A percentile compares a stretch with the other conserved stretches of the same genome.
Conservation (phyloP, 92 coral and sea anemone genomes). For the Muricea muricata region DNA sequence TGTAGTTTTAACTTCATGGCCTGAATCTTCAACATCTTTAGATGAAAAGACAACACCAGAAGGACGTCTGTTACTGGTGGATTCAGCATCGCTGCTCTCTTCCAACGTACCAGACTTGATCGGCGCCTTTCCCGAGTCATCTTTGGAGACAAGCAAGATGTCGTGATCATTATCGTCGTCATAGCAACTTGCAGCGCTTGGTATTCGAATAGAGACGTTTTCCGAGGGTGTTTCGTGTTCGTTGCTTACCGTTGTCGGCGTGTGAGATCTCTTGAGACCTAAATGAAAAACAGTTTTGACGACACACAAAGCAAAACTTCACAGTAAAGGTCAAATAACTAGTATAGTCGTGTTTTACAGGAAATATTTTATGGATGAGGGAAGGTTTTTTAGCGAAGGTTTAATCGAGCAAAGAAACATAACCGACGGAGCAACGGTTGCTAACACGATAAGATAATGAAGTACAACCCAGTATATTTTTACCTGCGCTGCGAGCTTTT, state of each 20-base stretch:
- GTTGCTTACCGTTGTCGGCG: neutral
- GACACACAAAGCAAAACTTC: neutral
- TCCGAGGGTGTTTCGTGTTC: neutral
- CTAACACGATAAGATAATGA: no score
- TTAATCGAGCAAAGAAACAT: no score
- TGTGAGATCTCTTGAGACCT: neutral
- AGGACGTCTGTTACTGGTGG: neutral
- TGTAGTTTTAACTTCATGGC: neutral
- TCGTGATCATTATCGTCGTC: neutral
- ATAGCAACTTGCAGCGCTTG: constrained; percentile 5
- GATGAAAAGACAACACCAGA: no score
- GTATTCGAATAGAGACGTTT: neutral
- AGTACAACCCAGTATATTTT: no score
- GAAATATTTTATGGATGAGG: no score
- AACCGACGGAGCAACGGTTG: no score
- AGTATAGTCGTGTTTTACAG: no score
- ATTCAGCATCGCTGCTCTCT: neutral
- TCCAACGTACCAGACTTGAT: neutral
- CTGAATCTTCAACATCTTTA: neutral
- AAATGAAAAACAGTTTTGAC: neutral
- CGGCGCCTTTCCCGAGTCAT: neutral
- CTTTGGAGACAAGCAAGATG: neutral
- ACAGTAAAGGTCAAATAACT: no score
- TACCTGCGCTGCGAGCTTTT: constrained; percentile 3
- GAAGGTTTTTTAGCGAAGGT: no score